phyloP scores from a whole-genome alignment of 1,140 invertebrate genomes.

The Apis dorsata region DNA sequence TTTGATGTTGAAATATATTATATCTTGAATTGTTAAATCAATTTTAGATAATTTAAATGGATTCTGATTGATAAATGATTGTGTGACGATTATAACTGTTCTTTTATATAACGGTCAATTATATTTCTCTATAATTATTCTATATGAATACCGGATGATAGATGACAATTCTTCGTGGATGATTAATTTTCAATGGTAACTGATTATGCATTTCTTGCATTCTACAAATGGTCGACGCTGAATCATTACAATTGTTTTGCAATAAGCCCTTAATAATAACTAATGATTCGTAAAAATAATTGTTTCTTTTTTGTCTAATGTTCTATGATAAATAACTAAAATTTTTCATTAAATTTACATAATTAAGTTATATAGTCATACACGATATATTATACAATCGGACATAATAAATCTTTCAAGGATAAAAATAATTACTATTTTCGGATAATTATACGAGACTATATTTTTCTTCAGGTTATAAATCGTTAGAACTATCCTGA shows the following conservation, averaged over 20 bases:
- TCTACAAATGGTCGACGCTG: not conserved
- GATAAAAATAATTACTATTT: no score
- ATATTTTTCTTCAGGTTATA: no score
- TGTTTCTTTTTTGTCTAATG: not conserved
- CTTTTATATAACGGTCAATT: not conserved
- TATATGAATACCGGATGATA: not conserved
- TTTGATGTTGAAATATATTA: no score
- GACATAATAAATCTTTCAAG: no score
- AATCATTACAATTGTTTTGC: not conserved
- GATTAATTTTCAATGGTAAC: not conserved
- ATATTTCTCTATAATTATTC: not conserved
- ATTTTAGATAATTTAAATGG: no score
- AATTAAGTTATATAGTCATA: not conserved
- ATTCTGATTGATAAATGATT: not conserved
- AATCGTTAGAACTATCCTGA: no score
- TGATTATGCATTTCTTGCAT: not conserved
- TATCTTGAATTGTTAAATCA: no score
- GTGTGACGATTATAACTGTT: not conserved
- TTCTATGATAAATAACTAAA: not conserved
- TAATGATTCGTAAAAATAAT: not conserved
- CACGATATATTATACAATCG: no score
- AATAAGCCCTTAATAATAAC: not conserved
- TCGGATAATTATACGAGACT: no score
- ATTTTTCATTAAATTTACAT: not conserved
- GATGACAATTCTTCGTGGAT: not conserved